These are phyloP conservation scores for Masticophis lateralis DNA, from an alignment of 2,797 vertebrate species.

Conservation along the genomic window DNA sequence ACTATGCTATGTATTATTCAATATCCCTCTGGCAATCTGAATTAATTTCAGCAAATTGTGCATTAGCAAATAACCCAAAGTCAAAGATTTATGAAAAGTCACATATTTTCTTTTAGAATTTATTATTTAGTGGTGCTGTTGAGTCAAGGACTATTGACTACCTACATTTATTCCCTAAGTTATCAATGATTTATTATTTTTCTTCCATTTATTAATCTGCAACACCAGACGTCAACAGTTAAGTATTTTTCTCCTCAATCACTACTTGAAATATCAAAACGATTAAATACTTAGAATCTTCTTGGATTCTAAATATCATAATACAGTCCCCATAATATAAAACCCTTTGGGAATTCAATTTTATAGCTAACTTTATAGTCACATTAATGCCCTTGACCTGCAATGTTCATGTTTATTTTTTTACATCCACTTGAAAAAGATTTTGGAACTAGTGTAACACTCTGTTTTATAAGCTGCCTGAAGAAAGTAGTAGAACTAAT, in stretches of 20 bases:
- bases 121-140: neutral
- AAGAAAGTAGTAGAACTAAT: neutral
- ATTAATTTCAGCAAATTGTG: conserved; percentile 16
- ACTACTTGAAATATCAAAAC: neutral
- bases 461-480: neutral
- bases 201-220: conserved; percentile 19
- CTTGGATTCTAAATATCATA: neutral
- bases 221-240: neutral
- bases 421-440: neutral
- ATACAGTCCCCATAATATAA: neutral
- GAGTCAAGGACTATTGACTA: conserved; percentile 11
- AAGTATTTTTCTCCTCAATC: conserved; percentile 31
- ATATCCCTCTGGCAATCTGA: neutral
- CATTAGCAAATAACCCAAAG: conserved; percentile 14
- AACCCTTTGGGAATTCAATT: neutral
- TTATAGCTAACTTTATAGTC: neutral
- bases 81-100: conserved; percentile 19
- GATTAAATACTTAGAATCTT: neutral
- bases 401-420: neutral
- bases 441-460: neutral
- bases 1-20: conserved; percentile 8
- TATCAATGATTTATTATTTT: conserved; percentile 15
- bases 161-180: conserved; percentile 36
- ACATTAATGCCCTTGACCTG: neutral
- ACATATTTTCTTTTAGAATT: neutral